Conservation (phyloP, 2,888 invertebrate species). For the Morinoia aosen region DNA sequence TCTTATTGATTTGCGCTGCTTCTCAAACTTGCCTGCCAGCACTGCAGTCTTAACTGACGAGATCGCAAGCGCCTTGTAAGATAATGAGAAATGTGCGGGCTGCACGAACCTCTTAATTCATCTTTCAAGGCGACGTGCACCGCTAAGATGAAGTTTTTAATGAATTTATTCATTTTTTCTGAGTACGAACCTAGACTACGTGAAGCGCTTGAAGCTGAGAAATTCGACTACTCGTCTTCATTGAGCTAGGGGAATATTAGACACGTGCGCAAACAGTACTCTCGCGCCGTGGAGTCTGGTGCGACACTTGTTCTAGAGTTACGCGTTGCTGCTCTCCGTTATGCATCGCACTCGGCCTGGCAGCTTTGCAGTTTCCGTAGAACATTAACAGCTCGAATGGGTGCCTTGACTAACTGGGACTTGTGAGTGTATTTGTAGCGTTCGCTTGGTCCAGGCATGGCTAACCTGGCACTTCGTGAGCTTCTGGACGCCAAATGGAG, state of each 20-base stretch:
- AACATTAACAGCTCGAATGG: background rate
- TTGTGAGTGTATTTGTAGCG: background rate
- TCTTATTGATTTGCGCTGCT: too few relatives aligned
- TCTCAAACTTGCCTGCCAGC: too few relatives aligned
- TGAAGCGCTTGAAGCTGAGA: background rate
- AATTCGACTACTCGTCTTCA: background rate
- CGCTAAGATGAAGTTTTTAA: too few relatives aligned
- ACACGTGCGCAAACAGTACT: background rate
- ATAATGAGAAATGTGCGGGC: too few relatives aligned
- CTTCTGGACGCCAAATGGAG: too few relatives aligned
- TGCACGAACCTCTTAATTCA: too few relatives aligned
- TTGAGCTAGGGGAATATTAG: background rate
- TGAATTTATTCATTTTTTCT: too few relatives aligned
- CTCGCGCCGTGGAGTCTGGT: background rate
- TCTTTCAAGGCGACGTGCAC: too few relatives aligned
- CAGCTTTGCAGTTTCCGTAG: background rate
- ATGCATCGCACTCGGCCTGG: background rate
- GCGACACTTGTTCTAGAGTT: background rate
- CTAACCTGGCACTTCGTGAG: too few relatives aligned
- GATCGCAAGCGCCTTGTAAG: too few relatives aligned
- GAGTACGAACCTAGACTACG: background rate
- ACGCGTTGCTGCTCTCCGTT: background rate
- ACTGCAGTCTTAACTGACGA: too few relatives aligned
- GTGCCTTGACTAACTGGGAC: background rate
- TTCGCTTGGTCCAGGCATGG: background rate